Base-by-base conservation (phyloP, 2,888 invertebrate species). In the Clistopyga incitator region DNA sequence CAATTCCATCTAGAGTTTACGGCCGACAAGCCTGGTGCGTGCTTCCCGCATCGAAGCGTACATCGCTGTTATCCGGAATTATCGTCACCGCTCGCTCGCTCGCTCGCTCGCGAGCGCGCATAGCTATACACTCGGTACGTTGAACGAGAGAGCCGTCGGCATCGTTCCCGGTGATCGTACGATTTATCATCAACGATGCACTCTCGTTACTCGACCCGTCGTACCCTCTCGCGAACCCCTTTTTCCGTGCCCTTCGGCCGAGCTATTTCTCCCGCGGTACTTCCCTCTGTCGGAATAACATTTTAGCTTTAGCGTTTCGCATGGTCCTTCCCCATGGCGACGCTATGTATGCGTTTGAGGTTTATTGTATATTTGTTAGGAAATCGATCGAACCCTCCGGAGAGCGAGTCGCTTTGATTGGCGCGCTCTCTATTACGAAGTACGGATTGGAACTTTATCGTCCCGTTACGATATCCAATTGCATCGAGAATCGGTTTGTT, bases 1-100 rank as follows among this genome's bases (percentile, higher is more conserved):
- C 87, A 85, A 84, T 87, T 87, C 87, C 86, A 87, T 86, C 86
- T 84, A 84, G 82, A 86, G 86, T 87, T 87, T 86, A 87, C 84
- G 84, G 83, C 77, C 85, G 83, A 85, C 85, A 88, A 88, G 88
- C 86, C 54, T 77, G 70, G 50, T 70, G 82, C 85, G 74, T 82
- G 77, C 83, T 74, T 72, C 77, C 82, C 77, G 65, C 84, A 84
- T 85, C 85, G 82, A 82, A 82, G 82, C 85, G 82, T 86, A 86
- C 87, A 87, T 86, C 78, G 76, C 81, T 65, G 85, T 86, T 87
- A 86, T 87, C 84, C 84, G 82, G 86, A 85, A 88, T 89, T 88
- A 88, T 88, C 86, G 88, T 86, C 86, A 84, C 76, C 74, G 80
- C 76, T n/a, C n/a, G 76, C 77, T 70, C 75, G 72, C 61, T 68